phyloP scores from a whole-genome alignment of 2,113 vertebrate species.

The Varanus komodoensis region DNA sequence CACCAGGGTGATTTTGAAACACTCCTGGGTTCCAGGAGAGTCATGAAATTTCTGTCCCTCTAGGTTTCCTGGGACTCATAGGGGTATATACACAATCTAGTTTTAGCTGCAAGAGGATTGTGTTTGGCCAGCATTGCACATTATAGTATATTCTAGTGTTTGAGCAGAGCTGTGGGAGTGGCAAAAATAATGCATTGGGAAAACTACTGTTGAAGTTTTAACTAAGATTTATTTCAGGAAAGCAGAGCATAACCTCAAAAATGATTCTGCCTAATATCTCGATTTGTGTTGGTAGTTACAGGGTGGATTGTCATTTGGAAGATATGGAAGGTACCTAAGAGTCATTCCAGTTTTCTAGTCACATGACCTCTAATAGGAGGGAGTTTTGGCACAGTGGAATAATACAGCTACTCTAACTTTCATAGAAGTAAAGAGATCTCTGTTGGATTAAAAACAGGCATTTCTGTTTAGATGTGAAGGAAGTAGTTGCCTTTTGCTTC shows the following conservation, averaged over 20 bases:
- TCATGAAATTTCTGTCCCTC: background rate
- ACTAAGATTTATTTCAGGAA: background rate
- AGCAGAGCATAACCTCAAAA: background rate
- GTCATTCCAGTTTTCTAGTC: background rate
- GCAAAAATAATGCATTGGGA: background rate
- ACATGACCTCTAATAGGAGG: background rate
- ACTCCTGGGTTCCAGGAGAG: background rate
- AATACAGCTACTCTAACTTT: background rate
- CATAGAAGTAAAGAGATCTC: background rate
- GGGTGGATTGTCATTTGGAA: background rate
- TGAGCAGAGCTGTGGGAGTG: background rate
- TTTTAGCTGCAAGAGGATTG: background rate
- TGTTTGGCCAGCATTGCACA: too few species aligned
- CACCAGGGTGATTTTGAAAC: background rate
- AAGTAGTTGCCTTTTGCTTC: background rate
- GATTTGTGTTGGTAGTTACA: background rate
- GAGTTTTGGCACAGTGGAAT: too few species aligned
- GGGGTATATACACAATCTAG: background rate
- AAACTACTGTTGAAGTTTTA: background rate
- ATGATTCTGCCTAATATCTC: background rate
- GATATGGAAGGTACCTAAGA: background rate
- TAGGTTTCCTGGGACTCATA: background rate
- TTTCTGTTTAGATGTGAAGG: background rate
- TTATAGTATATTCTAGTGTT: too few species aligned
- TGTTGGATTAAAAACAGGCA: too few species aligned